Evolutionary conservation across 2,797 vertebrate genomes (phyloP).

Genomic region (Onychomys torridus): DNA sequence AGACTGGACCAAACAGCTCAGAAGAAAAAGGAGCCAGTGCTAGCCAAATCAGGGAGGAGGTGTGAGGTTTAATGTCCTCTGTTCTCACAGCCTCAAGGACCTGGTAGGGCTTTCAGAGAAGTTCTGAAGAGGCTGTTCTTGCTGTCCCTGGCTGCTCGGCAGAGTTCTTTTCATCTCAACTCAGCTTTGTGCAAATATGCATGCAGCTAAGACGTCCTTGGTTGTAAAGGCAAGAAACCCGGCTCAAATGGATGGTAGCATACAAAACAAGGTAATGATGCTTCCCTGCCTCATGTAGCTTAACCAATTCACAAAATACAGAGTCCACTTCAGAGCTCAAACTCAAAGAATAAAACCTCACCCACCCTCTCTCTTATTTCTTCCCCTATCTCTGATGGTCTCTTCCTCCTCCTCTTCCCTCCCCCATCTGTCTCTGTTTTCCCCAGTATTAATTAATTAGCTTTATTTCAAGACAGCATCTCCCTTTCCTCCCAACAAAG

Average conservation of each 20-base stretch:
- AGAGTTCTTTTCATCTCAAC: conserved; percentile 35
- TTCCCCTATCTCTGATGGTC: not conserved
- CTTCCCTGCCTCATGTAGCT: not conserved
- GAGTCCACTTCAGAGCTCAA: not conserved
- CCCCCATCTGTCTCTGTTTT: not conserved
- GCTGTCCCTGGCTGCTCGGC: not conserved
- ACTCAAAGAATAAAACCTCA: not conserved
- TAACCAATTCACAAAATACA: not conserved
- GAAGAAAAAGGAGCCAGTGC: not conserved
- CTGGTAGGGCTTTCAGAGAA: not conserved
- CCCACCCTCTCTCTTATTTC: not conserved
- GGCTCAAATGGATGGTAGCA: not conserved
- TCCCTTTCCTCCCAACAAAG: conserved; percentile 23
- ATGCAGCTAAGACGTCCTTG: not conserved
- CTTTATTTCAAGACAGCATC: conserved; percentile 47
- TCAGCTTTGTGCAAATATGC: conserved; percentile 42
- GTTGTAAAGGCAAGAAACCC: conserved; percentile 37
- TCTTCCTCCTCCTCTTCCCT: not conserved
- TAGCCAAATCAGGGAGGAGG: not conserved
- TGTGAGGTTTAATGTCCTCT: not conserved
- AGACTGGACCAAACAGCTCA: not conserved
- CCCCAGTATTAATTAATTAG: not conserved
- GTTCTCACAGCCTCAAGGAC: not conserved
- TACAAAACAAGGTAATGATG: not conserved
- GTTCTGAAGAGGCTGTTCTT: not conserved